Conservation (phyloP, 2,888 invertebrate species). For the Tortricodes alternella region DNA sequence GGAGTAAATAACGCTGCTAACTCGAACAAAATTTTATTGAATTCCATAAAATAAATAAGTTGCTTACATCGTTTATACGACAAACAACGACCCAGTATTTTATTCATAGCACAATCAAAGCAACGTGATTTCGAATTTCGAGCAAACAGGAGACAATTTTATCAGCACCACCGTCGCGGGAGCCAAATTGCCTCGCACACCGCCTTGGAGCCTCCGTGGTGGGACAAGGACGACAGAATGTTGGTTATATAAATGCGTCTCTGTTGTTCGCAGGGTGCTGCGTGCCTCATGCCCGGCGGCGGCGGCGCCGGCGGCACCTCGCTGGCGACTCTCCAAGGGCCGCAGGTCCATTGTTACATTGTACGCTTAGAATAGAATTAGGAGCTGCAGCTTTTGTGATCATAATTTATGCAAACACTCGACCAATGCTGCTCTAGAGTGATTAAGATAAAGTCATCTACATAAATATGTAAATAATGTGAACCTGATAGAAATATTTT, state of each 20-base stretch:
- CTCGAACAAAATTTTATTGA: neutral
- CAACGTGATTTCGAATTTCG: constrained; percentile 12
- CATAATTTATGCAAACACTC: constrained; percentile 1
- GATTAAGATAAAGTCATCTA: neutral
- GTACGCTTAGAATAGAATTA: constrained; percentile 11
- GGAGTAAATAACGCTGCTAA: neutral
- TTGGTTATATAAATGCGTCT: constrained; percentile 1
- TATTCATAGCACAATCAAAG: constrained; percentile 27
- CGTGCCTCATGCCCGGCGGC: no score
- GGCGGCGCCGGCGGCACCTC: constrained; percentile 1
- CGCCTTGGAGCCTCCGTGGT: constrained; percentile 21
- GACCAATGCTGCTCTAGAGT: neutral
- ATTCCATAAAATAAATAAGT: neutral
- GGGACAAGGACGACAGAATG: constrained; percentile 30
- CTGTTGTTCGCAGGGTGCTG: neutral
- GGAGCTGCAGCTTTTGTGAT: constrained; percentile 5
- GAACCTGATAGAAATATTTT: neutral
- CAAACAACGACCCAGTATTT: constrained; percentile 1
- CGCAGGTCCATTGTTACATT: constrained; percentile 37
- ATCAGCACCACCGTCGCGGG: constrained; percentile 2
- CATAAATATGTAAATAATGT: neutral
- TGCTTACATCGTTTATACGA: neutral
- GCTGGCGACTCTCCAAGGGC: constrained; percentile 19
- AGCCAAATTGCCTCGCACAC: constrained; percentile 15
- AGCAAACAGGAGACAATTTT: constrained; percentile 25